A percentile compares a stretch with the other conserved stretches of the same genome.
These are phyloP conservation scores for Liasis olivaceus DNA, from an alignment of 2,797 vertebrate genomes.

Conservation along the genomic window DNA sequence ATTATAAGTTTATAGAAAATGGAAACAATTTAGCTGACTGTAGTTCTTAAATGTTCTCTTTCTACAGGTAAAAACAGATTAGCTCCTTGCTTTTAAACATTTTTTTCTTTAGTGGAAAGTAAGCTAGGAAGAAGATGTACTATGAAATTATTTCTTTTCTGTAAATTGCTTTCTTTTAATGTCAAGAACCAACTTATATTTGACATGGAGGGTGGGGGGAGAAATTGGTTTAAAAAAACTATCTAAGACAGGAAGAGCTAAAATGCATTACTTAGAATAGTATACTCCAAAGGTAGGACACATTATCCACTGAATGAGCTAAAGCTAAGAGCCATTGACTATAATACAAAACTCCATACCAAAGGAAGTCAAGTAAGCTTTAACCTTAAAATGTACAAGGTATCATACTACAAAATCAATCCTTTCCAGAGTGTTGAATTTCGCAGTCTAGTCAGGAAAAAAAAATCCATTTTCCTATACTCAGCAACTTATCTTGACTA, in stretches of 20 bases:
- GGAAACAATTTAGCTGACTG: not conserved
- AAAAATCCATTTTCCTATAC: slow-evolving; percentile 58
- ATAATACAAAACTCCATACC: slow-evolving; percentile 55
- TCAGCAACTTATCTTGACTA: slow-evolving; percentile 50
- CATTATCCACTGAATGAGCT: slow-evolving; percentile 53
- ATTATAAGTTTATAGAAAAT: slow-evolving; percentile 19
- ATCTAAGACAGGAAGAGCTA: not conserved
- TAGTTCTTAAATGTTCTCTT: not conserved
- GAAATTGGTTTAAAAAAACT: slow-evolving; percentile 7
- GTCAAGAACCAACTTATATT: slow-evolving; percentile 45
- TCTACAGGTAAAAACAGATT: not conserved
- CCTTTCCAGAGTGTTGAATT: slow-evolving; percentile 56
- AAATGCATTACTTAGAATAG: slow-evolving; percentile 10
- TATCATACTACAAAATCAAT: slow-evolving; percentile 61
- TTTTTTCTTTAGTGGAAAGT: not conserved
- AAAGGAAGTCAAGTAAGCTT: slow-evolving; percentile 60
- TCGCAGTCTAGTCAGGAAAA: slow-evolving; percentile 42
- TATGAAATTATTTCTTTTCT: slow-evolving; percentile 38
- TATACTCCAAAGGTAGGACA: slow-evolving; percentile 14
- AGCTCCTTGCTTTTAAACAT: not conserved
- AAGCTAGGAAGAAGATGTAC: not conserved
- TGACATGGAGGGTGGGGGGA: not conserved
- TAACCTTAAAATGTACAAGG: slow-evolving; percentile 51
- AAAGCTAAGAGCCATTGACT: slow-evolving; percentile 51
- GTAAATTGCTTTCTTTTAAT: slow-evolving; percentile 55